Percentiles rank a stretch among this genome's conserved stretches.
These are phyloP conservation scores for Aspidiotus rigidus DNA, from an alignment of 2,888 invertebrate species.

Conservation along the genomic window DNA sequence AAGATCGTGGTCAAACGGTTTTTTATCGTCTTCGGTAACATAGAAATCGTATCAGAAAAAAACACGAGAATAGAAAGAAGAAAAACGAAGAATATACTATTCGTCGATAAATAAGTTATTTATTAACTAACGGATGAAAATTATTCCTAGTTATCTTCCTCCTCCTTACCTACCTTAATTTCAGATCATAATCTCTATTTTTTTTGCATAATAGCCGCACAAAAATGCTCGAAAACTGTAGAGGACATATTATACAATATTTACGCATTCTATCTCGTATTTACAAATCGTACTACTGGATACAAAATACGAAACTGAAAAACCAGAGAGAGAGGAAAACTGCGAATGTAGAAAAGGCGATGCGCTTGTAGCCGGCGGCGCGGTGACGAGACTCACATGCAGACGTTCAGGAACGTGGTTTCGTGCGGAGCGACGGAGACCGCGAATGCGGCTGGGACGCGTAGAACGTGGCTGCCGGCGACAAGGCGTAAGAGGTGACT, in stretches of 20 bases:
- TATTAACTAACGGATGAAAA: background rate
- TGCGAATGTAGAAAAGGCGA: conserved; percentile 3
- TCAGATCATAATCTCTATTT: background rate
- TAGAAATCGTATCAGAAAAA: background rate
- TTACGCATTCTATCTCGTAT: no score
- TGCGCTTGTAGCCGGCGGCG: conserved; percentile 23
- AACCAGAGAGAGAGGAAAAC: no score
- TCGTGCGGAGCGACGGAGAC: conserved; percentile 16
- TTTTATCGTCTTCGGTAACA: background rate
- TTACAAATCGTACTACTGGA: no score
- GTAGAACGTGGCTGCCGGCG: conserved; percentile 26
- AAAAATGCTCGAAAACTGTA: background rate
- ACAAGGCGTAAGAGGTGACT: conserved; percentile 27
- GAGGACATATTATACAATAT: no score
- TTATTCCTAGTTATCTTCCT: background rate
- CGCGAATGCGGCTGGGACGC: conserved; percentile 24
- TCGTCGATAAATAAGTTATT: conserved; percentile 4
- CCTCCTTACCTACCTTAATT: no score
- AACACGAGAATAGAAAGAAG: background rate
- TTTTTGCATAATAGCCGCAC: background rate
- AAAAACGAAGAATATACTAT: background rate
- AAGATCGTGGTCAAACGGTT: background rate
- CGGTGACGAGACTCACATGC: conserved; percentile 28
- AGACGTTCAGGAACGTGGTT: conserved; percentile 32
- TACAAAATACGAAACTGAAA: no score